Conservation (phyloP, 2,888 invertebrate species). For the Megamerina dolium region DNA sequence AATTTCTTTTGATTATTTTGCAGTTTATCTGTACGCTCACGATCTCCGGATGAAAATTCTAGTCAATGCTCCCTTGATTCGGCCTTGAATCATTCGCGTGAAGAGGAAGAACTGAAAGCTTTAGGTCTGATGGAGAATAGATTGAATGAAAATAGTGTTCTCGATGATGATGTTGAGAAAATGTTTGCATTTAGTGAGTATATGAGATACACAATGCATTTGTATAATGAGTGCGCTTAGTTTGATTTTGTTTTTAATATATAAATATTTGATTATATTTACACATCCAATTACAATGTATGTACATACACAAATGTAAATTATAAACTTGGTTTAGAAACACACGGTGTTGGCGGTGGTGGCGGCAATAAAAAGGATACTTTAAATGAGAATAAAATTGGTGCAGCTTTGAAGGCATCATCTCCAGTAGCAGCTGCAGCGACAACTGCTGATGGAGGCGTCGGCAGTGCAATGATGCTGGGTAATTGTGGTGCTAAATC, state of each 20-base stretch:
- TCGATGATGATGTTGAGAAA: slow-evolving; percentile 40
- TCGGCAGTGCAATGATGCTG: no score
- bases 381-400: not conserved
- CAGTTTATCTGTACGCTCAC: slow-evolving; percentile 66
- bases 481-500: no score
- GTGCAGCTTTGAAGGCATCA: slow-evolving; percentile 1
- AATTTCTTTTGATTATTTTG: slow-evolving; percentile 9
- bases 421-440: not conserved
- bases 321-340: no score
- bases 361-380: no score
- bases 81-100: slow-evolving; percentile 79
- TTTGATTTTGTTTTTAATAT: no score
- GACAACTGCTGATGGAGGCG: slow-evolving; percentile 16
- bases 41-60: slow-evolving; percentile 65
- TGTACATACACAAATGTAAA: no score
- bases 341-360: not conserved
- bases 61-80: slow-evolving; percentile 77
- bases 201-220: no score
- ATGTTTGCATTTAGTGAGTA: slow-evolving; percentile 41
- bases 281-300: no score
- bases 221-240: not conserved
- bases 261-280: no score
- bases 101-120: slow-evolving; percentile 67
- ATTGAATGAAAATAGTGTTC: slow-evolving; percentile 31
- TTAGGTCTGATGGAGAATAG: slow-evolving; percentile 53